Conservation (phyloP, 2,113 vertebrate species). For the Lipotes vexillifer region DNA sequence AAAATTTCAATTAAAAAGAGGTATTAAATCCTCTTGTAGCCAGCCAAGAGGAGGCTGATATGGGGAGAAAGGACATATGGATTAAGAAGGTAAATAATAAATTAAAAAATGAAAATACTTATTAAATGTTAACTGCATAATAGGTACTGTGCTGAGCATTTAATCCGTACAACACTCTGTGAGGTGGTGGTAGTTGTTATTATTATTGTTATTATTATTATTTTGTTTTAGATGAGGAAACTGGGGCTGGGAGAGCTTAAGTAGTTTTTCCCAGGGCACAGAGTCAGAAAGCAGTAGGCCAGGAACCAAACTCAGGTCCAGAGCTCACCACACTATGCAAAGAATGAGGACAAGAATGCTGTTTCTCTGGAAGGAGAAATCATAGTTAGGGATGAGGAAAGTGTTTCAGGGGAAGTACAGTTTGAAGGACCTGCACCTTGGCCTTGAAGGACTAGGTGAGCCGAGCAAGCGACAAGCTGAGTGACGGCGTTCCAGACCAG, state of each 20-base stretch:
- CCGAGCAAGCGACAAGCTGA: not conserved
- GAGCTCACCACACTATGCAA: not conserved
- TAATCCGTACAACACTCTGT: not conserved
- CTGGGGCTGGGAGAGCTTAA: not conserved
- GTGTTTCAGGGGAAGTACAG: too few relatives aligned
- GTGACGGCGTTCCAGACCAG: fast-evolving
- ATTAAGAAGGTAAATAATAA: not conserved
- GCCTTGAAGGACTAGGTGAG: not conserved
- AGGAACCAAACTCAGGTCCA: not conserved
- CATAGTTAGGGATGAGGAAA: not conserved
- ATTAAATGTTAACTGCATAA: not conserved
- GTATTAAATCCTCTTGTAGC: not conserved
- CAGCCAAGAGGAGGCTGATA: not conserved
- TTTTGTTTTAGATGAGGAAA: not conserved
- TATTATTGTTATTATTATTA: too few relatives aligned
- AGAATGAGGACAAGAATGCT: not conserved
- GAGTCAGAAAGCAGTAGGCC: not conserved
- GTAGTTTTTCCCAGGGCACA: not conserved
- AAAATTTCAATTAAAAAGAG: not conserved
- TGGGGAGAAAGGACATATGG: not conserved
- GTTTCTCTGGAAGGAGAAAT: not conserved
- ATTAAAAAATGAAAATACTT: not conserved
- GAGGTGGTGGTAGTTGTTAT: not conserved
- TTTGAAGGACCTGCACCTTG: not conserved
- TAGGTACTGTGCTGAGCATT: not conserved